phyloP scores from a whole-genome alignment of 92 coral and sea anemone species.

The Montipora capitata region DNA sequence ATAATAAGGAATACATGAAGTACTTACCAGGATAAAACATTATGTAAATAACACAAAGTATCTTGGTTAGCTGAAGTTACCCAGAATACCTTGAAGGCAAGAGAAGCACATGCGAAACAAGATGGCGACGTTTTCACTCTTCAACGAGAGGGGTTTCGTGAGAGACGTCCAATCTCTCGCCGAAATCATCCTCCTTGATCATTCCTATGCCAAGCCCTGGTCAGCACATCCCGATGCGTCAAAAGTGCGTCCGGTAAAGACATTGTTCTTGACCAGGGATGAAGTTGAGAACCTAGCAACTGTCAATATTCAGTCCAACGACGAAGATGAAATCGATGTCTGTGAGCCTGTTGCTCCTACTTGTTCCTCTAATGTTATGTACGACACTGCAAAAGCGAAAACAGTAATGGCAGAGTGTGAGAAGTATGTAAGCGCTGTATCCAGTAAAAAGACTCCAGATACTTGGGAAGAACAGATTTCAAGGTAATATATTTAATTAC shows the following conservation, averaged over 20 bases:
- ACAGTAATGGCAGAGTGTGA: constrained; percentile 98
- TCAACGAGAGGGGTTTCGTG: constrained; percentile 58
- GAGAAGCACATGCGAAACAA: constrained; percentile 37
- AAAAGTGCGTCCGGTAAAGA: constrained; percentile 94
- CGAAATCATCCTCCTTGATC: constrained; percentile 93
- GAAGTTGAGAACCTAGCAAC: constrained; percentile 38
- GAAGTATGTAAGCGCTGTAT: constrained; percentile 92
- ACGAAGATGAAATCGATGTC: constrained; percentile 83
- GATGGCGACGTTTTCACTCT: constrained; percentile 37
- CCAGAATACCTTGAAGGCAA: constrained; percentile 18
- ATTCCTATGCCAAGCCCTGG: constrained; percentile 98
- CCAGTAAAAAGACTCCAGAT: constrained; percentile 97
- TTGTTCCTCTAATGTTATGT: constrained; percentile 78
- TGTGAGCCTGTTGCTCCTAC: constrained; percentile 72
- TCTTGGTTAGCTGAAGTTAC: neutral
- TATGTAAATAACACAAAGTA: neutral
- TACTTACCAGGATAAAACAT: too few relatives aligned
- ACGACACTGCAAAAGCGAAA: constrained; percentile 93
- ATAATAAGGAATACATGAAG: too few relatives aligned
- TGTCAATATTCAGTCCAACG: neutral
- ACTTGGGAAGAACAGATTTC: constrained; percentile 99
- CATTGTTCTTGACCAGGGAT: constrained; percentile 84
- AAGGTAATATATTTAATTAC: constrained; percentile 69
- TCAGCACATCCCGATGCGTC: constrained; percentile 97
- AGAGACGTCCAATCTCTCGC: constrained; percentile 89